Conservation (phyloP, 2,888 invertebrate species). For the Yponomeuta malinellus region DNA sequence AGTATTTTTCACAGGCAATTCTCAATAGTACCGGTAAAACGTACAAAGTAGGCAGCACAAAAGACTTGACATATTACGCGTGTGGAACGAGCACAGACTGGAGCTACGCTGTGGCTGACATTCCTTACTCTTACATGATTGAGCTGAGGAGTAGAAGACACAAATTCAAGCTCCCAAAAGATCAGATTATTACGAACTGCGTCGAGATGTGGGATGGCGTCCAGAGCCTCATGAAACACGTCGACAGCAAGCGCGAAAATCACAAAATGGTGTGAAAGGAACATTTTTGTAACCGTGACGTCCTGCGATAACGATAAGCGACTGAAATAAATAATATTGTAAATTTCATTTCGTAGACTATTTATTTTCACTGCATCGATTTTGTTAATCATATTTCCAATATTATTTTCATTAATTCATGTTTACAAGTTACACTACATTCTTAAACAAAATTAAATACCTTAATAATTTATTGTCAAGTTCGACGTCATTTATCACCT, state of each 20-base stretch:
- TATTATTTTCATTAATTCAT: neutral
- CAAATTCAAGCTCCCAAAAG: conserved; percentile 52
- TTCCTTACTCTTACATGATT: conserved; percentile 64
- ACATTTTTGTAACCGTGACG: neutral
- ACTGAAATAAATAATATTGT: neutral
- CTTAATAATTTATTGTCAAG: neutral
- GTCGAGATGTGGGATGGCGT: conserved; percentile 54
- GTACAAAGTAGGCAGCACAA: conserved; percentile 63
- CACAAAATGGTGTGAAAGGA: neutral
- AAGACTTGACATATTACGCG: conserved; percentile 60
- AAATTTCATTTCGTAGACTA: neutral
- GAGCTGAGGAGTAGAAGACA: conserved; percentile 55
- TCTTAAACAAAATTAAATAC: neutral
- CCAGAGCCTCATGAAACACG: conserved; percentile 49
- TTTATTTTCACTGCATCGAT: neutral
- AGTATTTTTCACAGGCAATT: conserved; percentile 38
- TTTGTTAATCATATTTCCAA: neutral
- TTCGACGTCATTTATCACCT: neutral
- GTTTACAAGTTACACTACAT: neutral
- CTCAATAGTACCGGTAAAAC: conserved; percentile 50
- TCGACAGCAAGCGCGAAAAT: conserved; percentile 36
- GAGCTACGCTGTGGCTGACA: conserved; percentile 61
- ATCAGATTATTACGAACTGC: conserved; percentile 55
- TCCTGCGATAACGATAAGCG: neutral
- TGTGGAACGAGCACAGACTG: conserved; percentile 66